phyloP scores from a whole-genome alignment of 2,888 invertebrate species.

The Macrosiphum euphorbiae region DNA sequence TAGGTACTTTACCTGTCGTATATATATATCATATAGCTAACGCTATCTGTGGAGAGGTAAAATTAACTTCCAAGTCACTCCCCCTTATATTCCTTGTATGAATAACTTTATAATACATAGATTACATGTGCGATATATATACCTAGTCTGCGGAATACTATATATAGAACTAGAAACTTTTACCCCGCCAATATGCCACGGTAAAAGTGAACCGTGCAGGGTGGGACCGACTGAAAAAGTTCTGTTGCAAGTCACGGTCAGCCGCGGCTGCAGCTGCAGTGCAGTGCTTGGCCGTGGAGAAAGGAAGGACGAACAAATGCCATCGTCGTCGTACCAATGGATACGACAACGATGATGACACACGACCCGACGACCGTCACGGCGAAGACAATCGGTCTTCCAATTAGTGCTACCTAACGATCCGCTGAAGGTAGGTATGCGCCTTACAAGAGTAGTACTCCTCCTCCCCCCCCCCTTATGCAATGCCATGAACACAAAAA shows the following conservation, averaged over 20 bases:
- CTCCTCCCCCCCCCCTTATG: too few species aligned
- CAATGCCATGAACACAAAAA: too few species aligned
- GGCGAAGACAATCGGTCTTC: slow-evolving; percentile 14
- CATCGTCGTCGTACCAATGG: neutral
- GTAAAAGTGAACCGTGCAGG: neutral
- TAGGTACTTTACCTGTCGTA: neutral
- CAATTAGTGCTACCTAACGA: slow-evolving; percentile 12
- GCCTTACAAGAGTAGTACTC: too few species aligned
- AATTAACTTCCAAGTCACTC: neutral
- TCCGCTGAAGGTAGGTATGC: neutral
- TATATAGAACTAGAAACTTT: neutral
- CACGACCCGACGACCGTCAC: neutral
- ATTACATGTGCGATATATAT: too few species aligned
- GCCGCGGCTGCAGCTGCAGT: too few species aligned
- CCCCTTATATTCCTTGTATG: neutral
- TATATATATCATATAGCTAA: neutral
- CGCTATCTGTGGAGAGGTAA: neutral
- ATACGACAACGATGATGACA: slow-evolving; percentile 12
- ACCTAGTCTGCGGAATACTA: too few species aligned
- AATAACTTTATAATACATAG: neutral
- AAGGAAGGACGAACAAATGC: neutral
- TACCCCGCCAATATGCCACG: neutral
- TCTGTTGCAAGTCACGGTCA: neutral
- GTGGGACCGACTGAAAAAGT: neutral
- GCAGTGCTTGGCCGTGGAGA: neutral